These are phyloP conservation scores for Eulacestoma nigropectus DNA, from an alignment of 2,113 vertebrate genomes.

Conservation along the genomic window DNA sequence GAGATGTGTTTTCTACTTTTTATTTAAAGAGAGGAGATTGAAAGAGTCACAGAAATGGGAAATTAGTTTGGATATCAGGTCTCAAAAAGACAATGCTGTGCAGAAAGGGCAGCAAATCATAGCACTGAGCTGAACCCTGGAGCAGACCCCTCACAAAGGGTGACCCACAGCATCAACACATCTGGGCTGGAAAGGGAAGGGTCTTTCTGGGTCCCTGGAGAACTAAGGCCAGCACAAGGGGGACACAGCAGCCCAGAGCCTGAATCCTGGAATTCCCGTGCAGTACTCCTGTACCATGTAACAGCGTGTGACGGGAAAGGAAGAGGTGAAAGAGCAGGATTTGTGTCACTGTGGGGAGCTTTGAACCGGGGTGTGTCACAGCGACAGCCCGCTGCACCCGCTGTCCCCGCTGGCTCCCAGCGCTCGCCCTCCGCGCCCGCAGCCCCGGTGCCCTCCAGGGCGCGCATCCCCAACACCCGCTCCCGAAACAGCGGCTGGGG, in stretches of 20 bases:
- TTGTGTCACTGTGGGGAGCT: neutral
- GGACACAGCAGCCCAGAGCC: neutral
- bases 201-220: neutral
- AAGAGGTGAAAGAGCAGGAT: neutral
- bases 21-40: neutral
- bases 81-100: neutral
- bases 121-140: neutral
- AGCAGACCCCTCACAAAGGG: too few species aligned
- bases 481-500: neutral
- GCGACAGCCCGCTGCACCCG: rapidly evolving
- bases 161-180: neutral
- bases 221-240: neutral
- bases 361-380: neutral
- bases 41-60: neutral
- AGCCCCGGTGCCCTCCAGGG: neutral
- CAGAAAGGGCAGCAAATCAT: neutral
- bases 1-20: neutral
- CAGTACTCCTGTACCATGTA: rapidly evolving
- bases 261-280: neutral
- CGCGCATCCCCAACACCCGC: rapidly evolving
- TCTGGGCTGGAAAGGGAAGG: neutral
- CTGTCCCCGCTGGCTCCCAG: neutral
- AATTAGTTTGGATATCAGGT: neutral
- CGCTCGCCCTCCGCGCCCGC: rapidly evolving
- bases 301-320: neutral